Evolutionary conservation across 2,888 invertebrate genomes (phyloP), one percentile per base, ranked within the genome.

Genomic region (Pammene fasciana): DNA sequence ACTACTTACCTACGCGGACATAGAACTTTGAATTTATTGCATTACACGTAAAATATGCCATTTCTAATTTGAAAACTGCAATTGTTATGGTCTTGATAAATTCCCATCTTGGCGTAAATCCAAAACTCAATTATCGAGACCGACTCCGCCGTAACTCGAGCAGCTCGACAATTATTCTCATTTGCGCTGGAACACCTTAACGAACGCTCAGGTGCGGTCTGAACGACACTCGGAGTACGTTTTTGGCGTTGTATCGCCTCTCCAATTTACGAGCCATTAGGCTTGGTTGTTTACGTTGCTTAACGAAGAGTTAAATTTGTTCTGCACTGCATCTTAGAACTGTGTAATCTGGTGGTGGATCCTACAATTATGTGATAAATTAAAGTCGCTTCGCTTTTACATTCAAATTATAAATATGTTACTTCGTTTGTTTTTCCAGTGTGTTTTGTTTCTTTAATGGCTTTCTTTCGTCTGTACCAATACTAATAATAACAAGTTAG

Each of bases 121-220:
- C 70, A 70, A 70, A 70, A 70, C 41, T 70, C 70, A 70, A 70
- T 70, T 70, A 70, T 59, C 67, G 72, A 68, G 62, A 65, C 72
- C 65, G 64, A 67, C 60, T 71, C 61, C 59, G 54, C 57, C 56
- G 65, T 68, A 66, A 72, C 72, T 71, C 65, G n/a, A n/a, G 65
- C 65, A 66, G 26, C 26, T 26, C 64, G 48, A 65, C 70, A 72
- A 72, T 72, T 71, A 72, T 72, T 71, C 67, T 67, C 67, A 72
- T 72, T 71, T 67, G 65, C 64, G 64, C 66, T 55, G 50, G 71
- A 64, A 61, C 70, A 71, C 67, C 71, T 70, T 72, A 72, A 70
- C 72, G 72, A 72, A 59, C 68, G 72, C 55, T 66, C 70, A 65
- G 68, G 72, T 71, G 70, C 55, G 66, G 70, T 72, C 34, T 67